phyloP scores from a whole-genome alignment of 2,113 vertebrate species.

The Regulus satrapa region DNA sequence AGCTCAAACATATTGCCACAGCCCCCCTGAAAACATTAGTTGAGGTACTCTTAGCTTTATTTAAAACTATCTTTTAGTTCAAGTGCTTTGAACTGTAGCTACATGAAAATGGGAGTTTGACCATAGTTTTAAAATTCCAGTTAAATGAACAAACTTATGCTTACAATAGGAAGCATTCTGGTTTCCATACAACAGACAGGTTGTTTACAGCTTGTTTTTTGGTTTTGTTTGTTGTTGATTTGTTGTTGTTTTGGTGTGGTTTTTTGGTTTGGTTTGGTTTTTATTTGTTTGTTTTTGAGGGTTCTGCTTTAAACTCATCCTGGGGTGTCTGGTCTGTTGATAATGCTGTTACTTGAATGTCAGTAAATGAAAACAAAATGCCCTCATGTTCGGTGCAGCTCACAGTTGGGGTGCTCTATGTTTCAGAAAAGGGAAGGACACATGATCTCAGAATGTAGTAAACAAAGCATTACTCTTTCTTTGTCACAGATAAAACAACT shows the following conservation, averaged over 20 bases:
- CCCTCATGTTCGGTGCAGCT: not conserved
- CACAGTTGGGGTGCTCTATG: not conserved
- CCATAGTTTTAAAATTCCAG: not conserved
- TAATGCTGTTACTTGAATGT: not conserved
- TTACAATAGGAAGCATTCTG: not conserved
- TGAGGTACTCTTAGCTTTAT: not conserved
- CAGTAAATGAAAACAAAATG: not conserved
- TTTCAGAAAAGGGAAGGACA: not conserved
- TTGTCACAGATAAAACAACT: not conserved
- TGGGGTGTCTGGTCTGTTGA: not conserved
- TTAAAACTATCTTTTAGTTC: not conserved
- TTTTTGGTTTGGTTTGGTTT: too few species aligned
- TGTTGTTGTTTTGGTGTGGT: too few species aligned
- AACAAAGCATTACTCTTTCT: not conserved
- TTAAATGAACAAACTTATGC: not conserved
- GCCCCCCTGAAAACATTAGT: not conserved
- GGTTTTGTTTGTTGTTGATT: too few species aligned
- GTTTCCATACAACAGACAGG: not conserved
- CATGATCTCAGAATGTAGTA: not conserved
- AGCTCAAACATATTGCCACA: not conserved
- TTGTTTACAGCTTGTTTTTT: not conserved
- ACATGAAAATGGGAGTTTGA: not conserved
- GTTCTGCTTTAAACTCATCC: not conserved
- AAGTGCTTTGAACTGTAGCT: not conserved
- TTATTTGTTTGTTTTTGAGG: not conserved